phyloP scores from a whole-genome alignment of 2,797 vertebrate species.

The Coreius guichenoti region DNA sequence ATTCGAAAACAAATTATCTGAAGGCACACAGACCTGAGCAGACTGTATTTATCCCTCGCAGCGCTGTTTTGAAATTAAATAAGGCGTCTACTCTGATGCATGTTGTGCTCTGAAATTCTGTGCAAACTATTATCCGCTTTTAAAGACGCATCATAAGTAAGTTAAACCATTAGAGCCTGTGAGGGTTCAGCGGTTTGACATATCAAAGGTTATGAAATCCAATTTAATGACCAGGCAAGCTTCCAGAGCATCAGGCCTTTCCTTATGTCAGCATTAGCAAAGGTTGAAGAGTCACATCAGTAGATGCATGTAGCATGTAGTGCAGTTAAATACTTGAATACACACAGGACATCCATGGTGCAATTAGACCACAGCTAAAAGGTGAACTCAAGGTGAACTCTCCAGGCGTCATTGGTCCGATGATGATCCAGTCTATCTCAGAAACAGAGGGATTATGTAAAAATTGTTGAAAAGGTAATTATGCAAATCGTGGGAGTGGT shows the following conservation, averaged over 20 bases:
- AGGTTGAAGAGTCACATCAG: conserved; percentile 18
- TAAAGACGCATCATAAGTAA: background rate
- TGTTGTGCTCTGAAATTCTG: background rate
- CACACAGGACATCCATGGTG: background rate
- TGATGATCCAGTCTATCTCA: conserved; percentile 29
- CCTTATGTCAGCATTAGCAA: conserved; percentile 36
- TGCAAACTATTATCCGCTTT: background rate
- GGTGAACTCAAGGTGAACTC: conserved; percentile 21
- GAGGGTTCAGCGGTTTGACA: background rate
- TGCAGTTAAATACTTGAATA: background rate
- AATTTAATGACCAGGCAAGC: conserved; percentile 18
- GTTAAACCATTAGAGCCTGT: background rate
- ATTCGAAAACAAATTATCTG: background rate
- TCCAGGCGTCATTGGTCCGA: background rate
- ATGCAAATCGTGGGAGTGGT: conserved; percentile 35
- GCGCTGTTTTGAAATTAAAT: background rate
- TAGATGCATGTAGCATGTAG: background rate
- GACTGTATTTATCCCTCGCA: background rate
- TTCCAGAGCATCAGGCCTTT: background rate
- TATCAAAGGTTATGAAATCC: conserved; percentile 31
- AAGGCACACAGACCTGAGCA: background rate
- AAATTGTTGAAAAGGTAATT: conserved; percentile 49
- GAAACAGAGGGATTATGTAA: conserved; percentile 51
- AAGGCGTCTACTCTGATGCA: background rate
- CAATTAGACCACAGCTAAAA: conserved; percentile 3